phyloP scores from a whole-genome alignment of 2,797 vertebrate species.

The Gouania willdenowi region DNA sequence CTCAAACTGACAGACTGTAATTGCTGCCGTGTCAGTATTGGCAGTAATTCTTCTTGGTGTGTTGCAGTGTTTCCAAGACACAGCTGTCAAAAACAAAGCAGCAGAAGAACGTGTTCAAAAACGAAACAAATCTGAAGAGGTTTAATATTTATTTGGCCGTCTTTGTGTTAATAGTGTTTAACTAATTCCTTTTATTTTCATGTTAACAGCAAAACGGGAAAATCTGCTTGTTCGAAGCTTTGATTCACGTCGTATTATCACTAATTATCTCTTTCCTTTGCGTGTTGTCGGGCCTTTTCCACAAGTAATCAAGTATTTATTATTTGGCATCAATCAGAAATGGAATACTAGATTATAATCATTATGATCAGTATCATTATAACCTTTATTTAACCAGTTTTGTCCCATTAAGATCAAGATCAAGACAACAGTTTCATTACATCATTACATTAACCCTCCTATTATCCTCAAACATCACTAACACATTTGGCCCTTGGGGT shows the following conservation, averaged over 20 bases:
- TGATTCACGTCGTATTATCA: conserved; percentile 1
- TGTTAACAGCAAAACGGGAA: not conserved
- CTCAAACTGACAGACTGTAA: conserved; percentile 47
- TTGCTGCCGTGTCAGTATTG: conserved; percentile 25
- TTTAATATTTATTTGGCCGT: conserved; percentile 26
- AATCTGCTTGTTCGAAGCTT: not conserved
- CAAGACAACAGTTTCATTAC: no score
- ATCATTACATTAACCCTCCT: no score
- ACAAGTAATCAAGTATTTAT: no score
- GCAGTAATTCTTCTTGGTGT: conserved; percentile 42
- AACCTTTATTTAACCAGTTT: no score
- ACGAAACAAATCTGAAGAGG: conserved; percentile 20
- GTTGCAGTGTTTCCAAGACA: conserved; percentile 33
- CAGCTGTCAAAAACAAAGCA: conserved; percentile 32
- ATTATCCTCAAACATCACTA: no score
- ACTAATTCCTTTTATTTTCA: not conserved
- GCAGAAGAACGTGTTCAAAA: conserved; percentile 16
- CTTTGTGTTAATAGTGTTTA: not conserved
- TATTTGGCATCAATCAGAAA: no score
- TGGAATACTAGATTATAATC: no score
- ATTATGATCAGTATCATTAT: no score
- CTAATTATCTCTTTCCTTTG: not conserved
- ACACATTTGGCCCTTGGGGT: no score
- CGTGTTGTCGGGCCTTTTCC: no score
- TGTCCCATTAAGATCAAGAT: no score